These are phyloP conservation scores for Aphrocallistes beatrix DNA, from an alignment of 37 sponge, comb jelly and placozoan genomes.

Conservation along the genomic window DNA sequence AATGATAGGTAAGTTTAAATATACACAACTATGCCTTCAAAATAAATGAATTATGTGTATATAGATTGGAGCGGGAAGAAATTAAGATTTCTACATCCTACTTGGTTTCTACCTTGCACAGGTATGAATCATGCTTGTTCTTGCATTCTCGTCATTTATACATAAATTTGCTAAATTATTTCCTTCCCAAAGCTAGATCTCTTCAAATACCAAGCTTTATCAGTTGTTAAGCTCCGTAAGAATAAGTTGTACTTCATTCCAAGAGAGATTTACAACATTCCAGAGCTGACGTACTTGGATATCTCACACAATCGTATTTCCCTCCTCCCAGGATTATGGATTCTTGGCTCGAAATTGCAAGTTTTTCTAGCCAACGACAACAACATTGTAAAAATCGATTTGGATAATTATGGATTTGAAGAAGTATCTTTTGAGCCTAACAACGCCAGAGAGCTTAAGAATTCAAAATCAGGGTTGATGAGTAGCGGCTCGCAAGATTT, in stretches of 20 bases:
- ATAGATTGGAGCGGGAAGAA: slow-evolving; percentile 14
- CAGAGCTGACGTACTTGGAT: not conserved
- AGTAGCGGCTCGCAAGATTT: not conserved
- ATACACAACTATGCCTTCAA: not conserved
- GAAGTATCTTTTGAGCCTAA: not conserved
- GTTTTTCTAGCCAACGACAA: not conserved
- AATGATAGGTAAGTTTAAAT: not conserved
- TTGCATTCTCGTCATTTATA: not conserved
- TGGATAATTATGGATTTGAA: not conserved
- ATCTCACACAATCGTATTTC: not conserved
- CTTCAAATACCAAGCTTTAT: not conserved
- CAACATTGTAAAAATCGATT: not conserved
- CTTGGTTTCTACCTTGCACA: not conserved
- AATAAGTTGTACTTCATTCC: slow-evolving; percentile 12
- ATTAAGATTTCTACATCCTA: not conserved
- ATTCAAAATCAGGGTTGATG: not conserved
- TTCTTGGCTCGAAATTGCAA: slow-evolving; percentile 4
- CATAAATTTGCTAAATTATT: not conserved
- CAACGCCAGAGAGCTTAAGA: not conserved
- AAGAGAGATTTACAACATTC: not conserved
- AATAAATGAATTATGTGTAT: not conserved
- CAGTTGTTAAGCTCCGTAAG: not conserved
- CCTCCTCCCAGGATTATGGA: not conserved
- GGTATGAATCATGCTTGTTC: not conserved
- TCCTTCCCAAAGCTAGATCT: slow-evolving; percentile 3